Evolutionary conservation across 1,140 invertebrate species (phyloP).

Genomic region (Copidosoma floridanum): DNA sequence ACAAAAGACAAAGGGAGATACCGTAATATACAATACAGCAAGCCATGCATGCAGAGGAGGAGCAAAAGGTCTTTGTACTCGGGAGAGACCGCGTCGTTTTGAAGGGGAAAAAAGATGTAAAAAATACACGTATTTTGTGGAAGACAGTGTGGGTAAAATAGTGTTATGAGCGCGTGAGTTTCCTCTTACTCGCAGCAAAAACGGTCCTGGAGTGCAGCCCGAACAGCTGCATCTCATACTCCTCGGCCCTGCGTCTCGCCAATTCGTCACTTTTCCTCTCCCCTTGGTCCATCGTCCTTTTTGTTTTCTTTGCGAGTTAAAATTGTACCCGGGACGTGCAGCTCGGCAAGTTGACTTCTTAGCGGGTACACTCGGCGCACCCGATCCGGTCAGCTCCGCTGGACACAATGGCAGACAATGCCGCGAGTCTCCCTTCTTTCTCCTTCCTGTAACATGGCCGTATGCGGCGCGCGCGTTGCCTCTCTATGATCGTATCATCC

Average conservation of each 20-base stretch:
- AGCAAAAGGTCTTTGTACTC: background rate
- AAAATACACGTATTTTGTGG: background rate
- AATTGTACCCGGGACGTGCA: background rate
- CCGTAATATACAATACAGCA: too few species aligned
- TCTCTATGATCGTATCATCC: too few species aligned
- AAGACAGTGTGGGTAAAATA: too few species aligned
- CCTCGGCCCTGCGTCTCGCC: slow-evolving; percentile 40
- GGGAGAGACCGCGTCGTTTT: background rate
- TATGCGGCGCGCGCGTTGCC: too few species aligned
- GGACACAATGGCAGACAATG: slow-evolving; percentile 17
- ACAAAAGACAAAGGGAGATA: background rate
- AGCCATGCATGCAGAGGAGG: too few species aligned
- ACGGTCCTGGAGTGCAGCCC: slow-evolving; percentile 44
- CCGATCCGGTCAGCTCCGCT: slow-evolving; percentile 10
- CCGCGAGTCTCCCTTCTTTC: too few species aligned
- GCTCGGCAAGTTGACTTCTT: background rate
- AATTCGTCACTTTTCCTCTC: slow-evolving; percentile 29
- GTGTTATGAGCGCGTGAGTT: slow-evolving; percentile 18
- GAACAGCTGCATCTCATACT: slow-evolving; percentile 52
- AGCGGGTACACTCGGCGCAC: background rate
- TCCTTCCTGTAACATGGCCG: too few species aligned
- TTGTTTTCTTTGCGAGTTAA: too few species aligned
- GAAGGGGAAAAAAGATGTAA: background rate
- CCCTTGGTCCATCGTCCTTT: background rate
- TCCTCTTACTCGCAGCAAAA: slow-evolving; percentile 43